Evolutionary conservation across 2,888 invertebrate genomes (phyloP).

Genomic region (Mellilla xanthometata): DNA sequence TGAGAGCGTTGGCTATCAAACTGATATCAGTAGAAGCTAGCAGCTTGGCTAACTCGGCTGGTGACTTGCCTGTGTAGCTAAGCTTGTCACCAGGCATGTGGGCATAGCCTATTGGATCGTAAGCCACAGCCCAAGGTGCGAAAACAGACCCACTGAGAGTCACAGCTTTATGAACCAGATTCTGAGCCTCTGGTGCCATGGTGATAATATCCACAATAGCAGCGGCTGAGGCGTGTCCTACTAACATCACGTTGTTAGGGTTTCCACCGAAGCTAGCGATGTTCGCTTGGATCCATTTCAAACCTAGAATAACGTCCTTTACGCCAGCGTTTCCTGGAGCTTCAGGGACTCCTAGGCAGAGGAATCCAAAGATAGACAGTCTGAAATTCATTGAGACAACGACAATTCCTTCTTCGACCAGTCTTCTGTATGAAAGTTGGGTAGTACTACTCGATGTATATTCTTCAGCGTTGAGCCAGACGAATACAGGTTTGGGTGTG

Average conservation of each 20-base stretch:
- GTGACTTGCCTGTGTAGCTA: slow-evolving; percentile 46
- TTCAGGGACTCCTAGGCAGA: slow-evolving; percentile 81
- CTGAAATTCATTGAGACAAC: slow-evolving; percentile 86
- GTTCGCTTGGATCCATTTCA: slow-evolving; percentile 89
- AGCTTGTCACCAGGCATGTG: slow-evolving; percentile 48
- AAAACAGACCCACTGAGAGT: slow-evolving; percentile 64
- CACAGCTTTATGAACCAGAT: slow-evolving; percentile 63
- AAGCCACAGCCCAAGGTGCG: slow-evolving; percentile 70
- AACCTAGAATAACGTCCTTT: slow-evolving; percentile 90
- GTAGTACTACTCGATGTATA: slow-evolving; percentile 45
- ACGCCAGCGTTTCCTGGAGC: slow-evolving; percentile 93
- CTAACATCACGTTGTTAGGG: slow-evolving; percentile 87
- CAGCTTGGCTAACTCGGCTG: slow-evolving; percentile 47
- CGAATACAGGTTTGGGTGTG: slow-evolving; percentile 58
- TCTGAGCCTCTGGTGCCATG: slow-evolving; percentile 49
- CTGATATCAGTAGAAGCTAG: slow-evolving; percentile 44
- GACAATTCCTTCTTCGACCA: slow-evolving; percentile 85
- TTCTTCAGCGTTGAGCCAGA: slow-evolving; percentile 66
- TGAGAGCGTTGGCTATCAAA: slow-evolving; percentile 44
- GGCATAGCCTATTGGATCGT: slow-evolving; percentile 62
- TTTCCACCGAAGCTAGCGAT: slow-evolving; percentile 72
- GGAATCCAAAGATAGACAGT: slow-evolving; percentile 88
- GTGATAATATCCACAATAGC: slow-evolving; percentile 74
- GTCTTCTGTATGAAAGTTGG: slow-evolving; percentile 74
- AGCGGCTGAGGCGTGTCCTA: slow-evolving; percentile 92